Conservation (phyloP, 2,888 invertebrate species). For the Stenolophus ochropezus region DNA sequence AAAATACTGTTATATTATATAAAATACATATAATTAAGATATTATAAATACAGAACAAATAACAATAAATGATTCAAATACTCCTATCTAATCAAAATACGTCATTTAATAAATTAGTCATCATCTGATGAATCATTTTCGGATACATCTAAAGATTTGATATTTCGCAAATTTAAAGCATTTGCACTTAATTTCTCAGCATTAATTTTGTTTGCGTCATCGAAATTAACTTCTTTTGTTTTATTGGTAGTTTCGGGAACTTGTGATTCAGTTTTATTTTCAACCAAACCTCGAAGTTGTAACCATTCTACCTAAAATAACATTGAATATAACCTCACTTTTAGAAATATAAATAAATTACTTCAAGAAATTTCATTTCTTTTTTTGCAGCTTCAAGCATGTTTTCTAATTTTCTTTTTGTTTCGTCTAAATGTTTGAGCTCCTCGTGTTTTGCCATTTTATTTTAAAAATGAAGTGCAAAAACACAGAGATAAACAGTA, state of each 20-base stretch:
- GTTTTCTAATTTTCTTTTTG: conserved; percentile 29
- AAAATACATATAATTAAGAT: conserved; percentile 8
- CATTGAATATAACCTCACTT: conserved; percentile 37
- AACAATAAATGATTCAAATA: neutral
- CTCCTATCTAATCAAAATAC: neutral
- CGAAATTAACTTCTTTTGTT: conserved; percentile 12
- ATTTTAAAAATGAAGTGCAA: neutral
- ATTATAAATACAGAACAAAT: neutral
- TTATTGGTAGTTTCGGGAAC: neutral
- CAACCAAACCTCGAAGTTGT: conserved; percentile 16
- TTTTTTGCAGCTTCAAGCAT: conserved; percentile 28
- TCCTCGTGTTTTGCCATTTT: neutral
- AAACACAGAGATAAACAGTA: neutral
- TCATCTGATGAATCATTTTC: conserved; percentile 50
- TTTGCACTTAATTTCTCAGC: neutral
- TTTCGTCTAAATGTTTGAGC: neutral
- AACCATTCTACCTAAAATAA: conserved; percentile 47
- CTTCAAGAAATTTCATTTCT: conserved; percentile 47
- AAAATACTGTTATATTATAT: neutral
- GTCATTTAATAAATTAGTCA: conserved; percentile 24
- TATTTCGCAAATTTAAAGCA: neutral
- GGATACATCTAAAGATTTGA: neutral
- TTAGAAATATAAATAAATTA: neutral
- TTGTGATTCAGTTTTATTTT: neutral
- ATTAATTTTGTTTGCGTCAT: conserved; percentile 43